Percentiles rank a stretch among this genome's conserved stretches.
phyloP scores from a whole-genome alignment of 2,888 invertebrate species.

The Himalopsyche japonica region DNA sequence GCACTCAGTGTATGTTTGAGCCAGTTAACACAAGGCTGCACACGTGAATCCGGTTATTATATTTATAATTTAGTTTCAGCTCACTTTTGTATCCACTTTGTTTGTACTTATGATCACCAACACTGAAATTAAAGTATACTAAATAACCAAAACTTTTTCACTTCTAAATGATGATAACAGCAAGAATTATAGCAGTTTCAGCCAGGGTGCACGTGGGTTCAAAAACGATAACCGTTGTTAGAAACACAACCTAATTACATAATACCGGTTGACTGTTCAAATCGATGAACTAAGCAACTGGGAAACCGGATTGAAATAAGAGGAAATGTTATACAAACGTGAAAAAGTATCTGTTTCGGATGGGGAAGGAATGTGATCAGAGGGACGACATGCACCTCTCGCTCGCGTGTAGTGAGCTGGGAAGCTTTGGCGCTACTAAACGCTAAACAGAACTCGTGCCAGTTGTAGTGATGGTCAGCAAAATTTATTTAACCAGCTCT shows the following conservation, averaged over 20 bases:
- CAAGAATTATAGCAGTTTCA: constrained; percentile 33
- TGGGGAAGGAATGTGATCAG: constrained; percentile 40
- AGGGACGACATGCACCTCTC: constrained; percentile 8
- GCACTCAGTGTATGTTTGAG: not conserved
- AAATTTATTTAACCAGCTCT: not conserved
- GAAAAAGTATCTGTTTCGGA: constrained; percentile 20
- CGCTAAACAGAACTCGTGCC: not conserved
- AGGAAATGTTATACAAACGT: constrained; percentile 29
- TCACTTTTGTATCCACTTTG: not conserved
- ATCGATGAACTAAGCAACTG: constrained; percentile 42
- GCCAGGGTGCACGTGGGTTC: constrained; percentile 51
- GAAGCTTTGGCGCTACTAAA: constrained; percentile 4
- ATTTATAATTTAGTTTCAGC: not conserved
- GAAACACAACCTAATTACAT: constrained; percentile 52
- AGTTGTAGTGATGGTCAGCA: not conserved
- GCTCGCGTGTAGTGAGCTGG: constrained; percentile 2
- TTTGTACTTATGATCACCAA: not conserved
- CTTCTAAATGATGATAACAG: not conserved
- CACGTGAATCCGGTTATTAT: not conserved
- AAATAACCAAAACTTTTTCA: not conserved
- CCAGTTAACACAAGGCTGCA: not conserved
- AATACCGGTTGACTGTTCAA: constrained; percentile 45
- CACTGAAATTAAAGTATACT: not conserved
- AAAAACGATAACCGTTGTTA: constrained; percentile 32
- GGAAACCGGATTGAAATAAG: constrained; percentile 42